Conservation (phyloP, 2,888 invertebrate species). For the Fragum sueziense region DNA sequence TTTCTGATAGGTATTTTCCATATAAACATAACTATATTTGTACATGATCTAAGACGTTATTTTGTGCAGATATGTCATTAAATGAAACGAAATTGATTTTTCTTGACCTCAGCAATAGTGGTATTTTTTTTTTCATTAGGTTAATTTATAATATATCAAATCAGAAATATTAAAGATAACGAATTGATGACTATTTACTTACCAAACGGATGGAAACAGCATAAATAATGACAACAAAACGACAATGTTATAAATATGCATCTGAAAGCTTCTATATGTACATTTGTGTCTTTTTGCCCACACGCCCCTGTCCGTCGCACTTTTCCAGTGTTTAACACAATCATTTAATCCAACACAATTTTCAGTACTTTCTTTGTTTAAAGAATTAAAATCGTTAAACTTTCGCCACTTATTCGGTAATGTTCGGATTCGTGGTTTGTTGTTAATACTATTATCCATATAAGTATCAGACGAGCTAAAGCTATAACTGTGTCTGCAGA, state of each 20-base stretch:
- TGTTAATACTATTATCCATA: too few species aligned
- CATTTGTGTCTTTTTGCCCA: background rate
- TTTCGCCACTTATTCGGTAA: too few species aligned
- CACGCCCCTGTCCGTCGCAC: background rate
- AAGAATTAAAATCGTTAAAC: too few species aligned
- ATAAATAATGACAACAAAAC: background rate
- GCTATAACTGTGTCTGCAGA: background rate
- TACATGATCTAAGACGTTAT: too few species aligned
- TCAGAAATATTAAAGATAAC: background rate
- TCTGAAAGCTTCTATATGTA: background rate
- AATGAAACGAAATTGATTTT: too few species aligned
- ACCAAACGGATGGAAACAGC: slow-evolving; percentile 11
- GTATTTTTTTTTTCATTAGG: too few species aligned
- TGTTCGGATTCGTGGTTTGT: too few species aligned
- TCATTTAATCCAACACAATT: background rate
- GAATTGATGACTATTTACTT: background rate
- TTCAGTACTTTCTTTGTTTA: background rate
- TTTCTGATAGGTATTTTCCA: too few species aligned
- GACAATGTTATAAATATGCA: background rate
- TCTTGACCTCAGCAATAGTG: too few species aligned
- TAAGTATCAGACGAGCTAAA: too few species aligned
- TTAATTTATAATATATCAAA: background rate
- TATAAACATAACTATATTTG: too few species aligned
- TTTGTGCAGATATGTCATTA: too few species aligned
- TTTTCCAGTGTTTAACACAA: background rate